A percentile compares a stretch with the other conserved stretches of the same genome.
These are phyloP conservation scores for Megalonaias nervosa DNA, from an alignment of 1,140 invertebrate genomes.

Conservation along the genomic window DNA sequence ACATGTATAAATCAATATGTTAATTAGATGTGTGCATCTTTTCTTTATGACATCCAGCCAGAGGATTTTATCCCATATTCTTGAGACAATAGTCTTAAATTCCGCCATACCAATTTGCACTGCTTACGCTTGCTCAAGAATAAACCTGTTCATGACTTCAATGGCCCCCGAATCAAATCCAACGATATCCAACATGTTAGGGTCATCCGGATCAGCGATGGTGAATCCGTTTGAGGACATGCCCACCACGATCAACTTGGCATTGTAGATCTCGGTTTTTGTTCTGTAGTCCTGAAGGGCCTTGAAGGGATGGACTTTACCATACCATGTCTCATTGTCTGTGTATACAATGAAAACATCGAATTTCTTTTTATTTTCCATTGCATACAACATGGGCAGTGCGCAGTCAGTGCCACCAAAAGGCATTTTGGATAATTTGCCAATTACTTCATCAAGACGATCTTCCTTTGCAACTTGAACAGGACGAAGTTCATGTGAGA, in stretches of 20 bases:
- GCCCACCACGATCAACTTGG: slow-evolving; percentile 73
- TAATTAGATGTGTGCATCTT: too few species aligned
- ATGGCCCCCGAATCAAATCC: slow-evolving; percentile 78
- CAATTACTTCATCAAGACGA: slow-evolving; percentile 53
- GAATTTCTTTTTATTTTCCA: slow-evolving; percentile 70
- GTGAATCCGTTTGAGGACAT: slow-evolving; percentile 72
- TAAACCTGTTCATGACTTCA: slow-evolving; percentile 71
- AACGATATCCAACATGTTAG: slow-evolving; percentile 76
- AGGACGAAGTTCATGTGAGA: slow-evolving; percentile 43
- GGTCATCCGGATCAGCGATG: slow-evolving; percentile 72
- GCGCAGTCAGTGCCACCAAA: slow-evolving; percentile 72
- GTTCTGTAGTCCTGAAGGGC: slow-evolving; percentile 59
- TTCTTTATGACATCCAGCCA: too few species aligned
- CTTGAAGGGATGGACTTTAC: slow-evolving; percentile 46
- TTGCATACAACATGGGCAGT: slow-evolving; percentile 77
- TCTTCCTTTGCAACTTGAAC: slow-evolving; percentile 43
- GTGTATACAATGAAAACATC: slow-evolving; percentile 68
- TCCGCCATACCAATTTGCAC: too few species aligned
- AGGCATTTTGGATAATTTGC: slow-evolving; percentile 44
- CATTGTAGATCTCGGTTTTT: slow-evolving; percentile 60
- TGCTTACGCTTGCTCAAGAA: slow-evolving; percentile 44
- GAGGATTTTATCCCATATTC: too few species aligned
- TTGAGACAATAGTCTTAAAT: too few species aligned
- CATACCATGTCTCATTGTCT: slow-evolving; percentile 60
- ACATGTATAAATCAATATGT: too few species aligned